Base-by-base conservation (phyloP, 2,113 vertebrate genomes). In the Procavia capensis region DNA sequence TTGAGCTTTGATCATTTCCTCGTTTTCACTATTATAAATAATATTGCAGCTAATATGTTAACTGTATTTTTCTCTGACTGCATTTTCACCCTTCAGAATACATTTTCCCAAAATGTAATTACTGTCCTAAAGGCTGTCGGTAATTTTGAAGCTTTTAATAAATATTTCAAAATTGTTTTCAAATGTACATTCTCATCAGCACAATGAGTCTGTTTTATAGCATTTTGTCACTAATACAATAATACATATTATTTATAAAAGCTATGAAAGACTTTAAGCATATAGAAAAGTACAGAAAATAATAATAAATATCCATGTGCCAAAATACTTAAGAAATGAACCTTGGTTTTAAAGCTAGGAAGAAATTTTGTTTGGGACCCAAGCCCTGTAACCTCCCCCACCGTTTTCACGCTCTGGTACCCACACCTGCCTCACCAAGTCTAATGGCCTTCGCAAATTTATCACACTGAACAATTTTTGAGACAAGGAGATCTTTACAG, bases 1-100 rank as follows among this genome's bases (percentile, higher is more conserved):
- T 17, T 57, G 41, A 66, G 75, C 66, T 80, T 94, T 84, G 31
- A 74, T 63, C 61, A 9, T 90, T 86, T 66, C 24, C 24, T 68
- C 75, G 36, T 86, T 84, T 90, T 80, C 34, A 54, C 10, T 54
- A 68, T 89, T 57, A 87, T 66, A 87, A 81, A 64, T 87, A 45
- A 81, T 75, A 13, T 57, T 86, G 13, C 31, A 75, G 9, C 81
- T 45, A 87, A 34, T 66, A 43, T 66, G 57, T 68, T 66, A 76
- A 75, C 57, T 87, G 39, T 68, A 64, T 82, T 82, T 82, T 11
- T 19, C n/a, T 61, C 61, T 81, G 54, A 81, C 34, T 16, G 19
- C 54, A 39, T 61, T 82, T 19, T 59, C 10, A n/a, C 31, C 27
- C 11, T 57, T 57, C 54, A 82, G 36, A 31, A 66, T 81, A 57